Evolutionary conservation across 2,888 invertebrate species (phyloP).

Genomic region (Congeria kusceri): DNA sequence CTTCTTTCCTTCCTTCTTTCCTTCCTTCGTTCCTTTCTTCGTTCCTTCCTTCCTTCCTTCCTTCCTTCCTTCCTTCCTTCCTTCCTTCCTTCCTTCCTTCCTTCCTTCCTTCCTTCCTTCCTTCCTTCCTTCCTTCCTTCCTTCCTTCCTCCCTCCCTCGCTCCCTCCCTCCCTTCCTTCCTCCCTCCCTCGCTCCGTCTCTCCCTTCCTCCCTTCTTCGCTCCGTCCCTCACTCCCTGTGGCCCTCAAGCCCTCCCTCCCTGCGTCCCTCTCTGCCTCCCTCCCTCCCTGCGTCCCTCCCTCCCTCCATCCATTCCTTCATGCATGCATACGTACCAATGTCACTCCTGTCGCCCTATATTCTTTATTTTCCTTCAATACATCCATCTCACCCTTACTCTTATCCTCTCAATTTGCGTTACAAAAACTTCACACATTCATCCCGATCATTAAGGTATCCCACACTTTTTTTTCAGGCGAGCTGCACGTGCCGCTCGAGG

Average conservation of each 20-base stretch:
- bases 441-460: no score
- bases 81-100: conserved; percentile 1
- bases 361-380: no score
- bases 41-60: conserved; percentile 10
- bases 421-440: no score
- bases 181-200: conserved; percentile 13
- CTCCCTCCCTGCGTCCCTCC: neutral
- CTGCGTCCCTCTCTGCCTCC: neutral
- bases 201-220: conserved; percentile 3
- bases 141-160: conserved; percentile 20
- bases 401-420: no score
- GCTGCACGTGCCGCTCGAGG: conserved; percentile 84
- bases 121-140: conserved; percentile 12
- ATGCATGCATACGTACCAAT: no score
- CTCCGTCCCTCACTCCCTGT: neutral
- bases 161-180: conserved; percentile 19
- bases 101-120: conserved; percentile 9
- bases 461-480: conserved; percentile 76
- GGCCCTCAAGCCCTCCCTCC: neutral
- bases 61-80: conserved; percentile 11
- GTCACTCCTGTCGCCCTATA: no score
- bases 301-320: neutral
- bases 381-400: no score
- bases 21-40: conserved; percentile 2
- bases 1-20: conserved; percentile 9